Percentiles rank a stretch among this genome's conserved stretches.
phyloP scores from a whole-genome alignment of 2,113 vertebrate genomes.

The Donacobius atricapilla region DNA sequence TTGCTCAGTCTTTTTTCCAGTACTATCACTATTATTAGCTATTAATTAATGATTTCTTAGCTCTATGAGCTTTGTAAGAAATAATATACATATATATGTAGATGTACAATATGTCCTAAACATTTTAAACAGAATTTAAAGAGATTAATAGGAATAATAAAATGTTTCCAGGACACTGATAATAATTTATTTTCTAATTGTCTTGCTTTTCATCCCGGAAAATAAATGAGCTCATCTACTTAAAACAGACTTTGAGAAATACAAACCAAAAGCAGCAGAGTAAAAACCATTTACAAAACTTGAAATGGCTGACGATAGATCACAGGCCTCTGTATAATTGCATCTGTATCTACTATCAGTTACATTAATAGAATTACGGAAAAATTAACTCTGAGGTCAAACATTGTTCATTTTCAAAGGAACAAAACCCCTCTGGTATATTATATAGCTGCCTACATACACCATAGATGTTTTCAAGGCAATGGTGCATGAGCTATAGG shows the following conservation, averaged over 20 bases:
- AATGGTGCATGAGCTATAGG: background rate
- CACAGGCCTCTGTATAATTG: background rate
- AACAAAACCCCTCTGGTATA: background rate
- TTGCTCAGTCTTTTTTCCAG: background rate
- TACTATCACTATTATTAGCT: background rate
- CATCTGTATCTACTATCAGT: background rate
- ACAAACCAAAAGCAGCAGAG: background rate
- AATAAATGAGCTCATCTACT: background rate
- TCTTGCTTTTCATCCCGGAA: background rate
- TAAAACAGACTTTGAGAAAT: background rate
- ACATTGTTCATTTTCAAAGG: background rate
- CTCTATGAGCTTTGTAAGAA: background rate
- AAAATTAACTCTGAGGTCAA: background rate
- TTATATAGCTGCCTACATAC: background rate
- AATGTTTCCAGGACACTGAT: background rate
- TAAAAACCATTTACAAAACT: slow-evolving; percentile 6
- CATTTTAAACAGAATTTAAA: background rate
- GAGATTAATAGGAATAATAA: background rate
- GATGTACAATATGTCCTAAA: background rate
- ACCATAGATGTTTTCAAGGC: background rate
- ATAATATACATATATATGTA: background rate
- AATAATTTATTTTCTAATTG: background rate
- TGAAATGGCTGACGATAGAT: slow-evolving; percentile 9
- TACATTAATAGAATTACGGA: background rate
- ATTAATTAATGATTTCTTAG: background rate